Conservation (phyloP, 2,888 invertebrate genomes). For the Micoletzkya japonica region DNA sequence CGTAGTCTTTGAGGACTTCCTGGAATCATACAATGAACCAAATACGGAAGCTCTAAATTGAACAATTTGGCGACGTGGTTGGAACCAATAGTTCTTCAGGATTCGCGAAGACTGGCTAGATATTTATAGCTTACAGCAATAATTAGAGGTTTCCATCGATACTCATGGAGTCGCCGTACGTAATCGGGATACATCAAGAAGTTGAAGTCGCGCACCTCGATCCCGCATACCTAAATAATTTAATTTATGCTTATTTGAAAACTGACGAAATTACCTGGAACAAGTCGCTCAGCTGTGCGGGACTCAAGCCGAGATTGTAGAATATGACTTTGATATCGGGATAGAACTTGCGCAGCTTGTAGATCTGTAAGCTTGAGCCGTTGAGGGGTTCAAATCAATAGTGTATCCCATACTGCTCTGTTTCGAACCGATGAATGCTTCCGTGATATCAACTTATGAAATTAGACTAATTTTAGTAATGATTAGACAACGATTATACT, state of each 20-base stretch:
- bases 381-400: too few species aligned
- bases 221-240: conserved; percentile 8
- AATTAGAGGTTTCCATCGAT: conserved; percentile 24
- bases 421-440: too few species aligned
- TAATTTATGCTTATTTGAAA: neutral
- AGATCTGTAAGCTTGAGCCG: conserved; percentile 11
- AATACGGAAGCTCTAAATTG: too few species aligned
- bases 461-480: too few species aligned
- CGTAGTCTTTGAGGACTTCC: conserved; percentile 15
- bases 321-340: conserved; percentile 17
- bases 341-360: conserved; percentile 5
- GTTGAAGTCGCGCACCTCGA: conserved; percentile 2
- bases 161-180: conserved; percentile 2
- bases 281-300: neutral
- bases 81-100: too few species aligned
- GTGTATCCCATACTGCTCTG: too few species aligned
- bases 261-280: neutral
- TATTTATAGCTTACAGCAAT: conserved; percentile 11
- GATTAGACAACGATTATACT: too few species aligned
- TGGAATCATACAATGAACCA: neutral
- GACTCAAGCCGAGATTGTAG: conserved; percentile 16
- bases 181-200: neutral
- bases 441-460: too few species aligned
- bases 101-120: too few species aligned
- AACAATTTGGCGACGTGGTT: too few species aligned